These are phyloP conservation scores for Parnassius smintheus DNA, from an alignment of 2,888 invertebrate genomes.

Conservation along the genomic window DNA sequence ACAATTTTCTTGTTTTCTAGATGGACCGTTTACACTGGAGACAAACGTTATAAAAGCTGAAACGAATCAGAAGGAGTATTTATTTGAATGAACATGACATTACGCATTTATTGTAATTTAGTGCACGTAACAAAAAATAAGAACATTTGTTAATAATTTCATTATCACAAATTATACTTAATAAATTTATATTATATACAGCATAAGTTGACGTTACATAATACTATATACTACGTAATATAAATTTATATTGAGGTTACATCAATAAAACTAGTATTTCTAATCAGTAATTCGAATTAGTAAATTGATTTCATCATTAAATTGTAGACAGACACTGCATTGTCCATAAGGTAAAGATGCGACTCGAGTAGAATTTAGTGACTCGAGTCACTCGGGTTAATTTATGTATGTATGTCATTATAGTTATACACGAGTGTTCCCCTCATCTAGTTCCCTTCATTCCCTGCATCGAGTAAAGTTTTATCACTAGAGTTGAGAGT, in stretches of 20 bases:
- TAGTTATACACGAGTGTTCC: no score
- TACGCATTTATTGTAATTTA: neutral
- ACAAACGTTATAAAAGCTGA: slow-evolving; percentile 29
- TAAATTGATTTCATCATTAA: no score
- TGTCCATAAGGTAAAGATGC: no score
- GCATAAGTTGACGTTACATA: neutral
- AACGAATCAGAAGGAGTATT: slow-evolving; percentile 25
- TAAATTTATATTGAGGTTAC: neutral
- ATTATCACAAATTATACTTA: neutral
- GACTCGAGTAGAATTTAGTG: no score
- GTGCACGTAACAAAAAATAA: neutral
- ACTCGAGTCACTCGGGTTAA: no score
- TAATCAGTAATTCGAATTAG: no score
- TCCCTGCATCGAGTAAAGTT: no score
- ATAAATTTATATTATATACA: neutral
- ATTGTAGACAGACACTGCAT: no score
- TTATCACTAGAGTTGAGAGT: no score
- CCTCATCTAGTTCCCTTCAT: no score
- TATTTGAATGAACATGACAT: slow-evolving; percentile 15
- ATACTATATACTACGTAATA: neutral
- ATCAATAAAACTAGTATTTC: no score
- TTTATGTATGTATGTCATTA: no score
- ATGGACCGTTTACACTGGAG: slow-evolving; percentile 72
- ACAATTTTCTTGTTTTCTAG: slow-evolving; percentile 46
- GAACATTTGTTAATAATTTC: neutral